Evolutionary conservation across 35 echinoderm and acorn worm genomes (phyloP).

Genomic region (Ptychodera flava): DNA sequence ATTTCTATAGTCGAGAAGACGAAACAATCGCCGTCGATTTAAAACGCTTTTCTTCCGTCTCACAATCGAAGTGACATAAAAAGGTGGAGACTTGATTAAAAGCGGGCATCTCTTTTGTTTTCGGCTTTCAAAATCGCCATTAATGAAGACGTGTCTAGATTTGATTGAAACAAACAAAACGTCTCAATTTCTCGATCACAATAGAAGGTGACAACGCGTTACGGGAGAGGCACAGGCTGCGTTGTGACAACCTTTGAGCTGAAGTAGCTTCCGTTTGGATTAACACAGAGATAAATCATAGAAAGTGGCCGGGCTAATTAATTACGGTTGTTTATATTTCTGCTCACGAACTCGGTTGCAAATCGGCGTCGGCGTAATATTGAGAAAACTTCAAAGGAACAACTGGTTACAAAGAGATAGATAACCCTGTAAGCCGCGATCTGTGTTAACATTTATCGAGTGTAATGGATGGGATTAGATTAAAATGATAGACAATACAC

Average conservation of each 20-base stretch:
- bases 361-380: neutral
- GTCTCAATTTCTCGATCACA: too few relatives aligned
- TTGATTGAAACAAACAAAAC: too few relatives aligned
- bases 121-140: too few relatives aligned
- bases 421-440: neutral
- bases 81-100: too few relatives aligned
- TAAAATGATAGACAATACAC: neutral
- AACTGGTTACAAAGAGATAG: neutral
- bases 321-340: neutral
- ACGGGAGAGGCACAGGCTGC: too few relatives aligned
- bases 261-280: neutral
- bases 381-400: neutral
- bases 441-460: neutral
- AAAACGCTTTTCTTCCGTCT: too few relatives aligned
- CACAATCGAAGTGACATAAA: too few relatives aligned
- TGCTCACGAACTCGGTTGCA: neutral
- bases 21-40: too few relatives aligned
- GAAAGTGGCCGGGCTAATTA: neutral
- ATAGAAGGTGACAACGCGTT: too few relatives aligned
- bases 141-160: too few relatives aligned
- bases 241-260: neutral
- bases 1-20: too few relatives aligned
- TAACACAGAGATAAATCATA: neutral
- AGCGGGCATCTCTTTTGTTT: too few relatives aligned
- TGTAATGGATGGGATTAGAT: neutral